phyloP scores from a whole-genome alignment of 2,888 invertebrate genomes.

The Chironomus riparius region DNA sequence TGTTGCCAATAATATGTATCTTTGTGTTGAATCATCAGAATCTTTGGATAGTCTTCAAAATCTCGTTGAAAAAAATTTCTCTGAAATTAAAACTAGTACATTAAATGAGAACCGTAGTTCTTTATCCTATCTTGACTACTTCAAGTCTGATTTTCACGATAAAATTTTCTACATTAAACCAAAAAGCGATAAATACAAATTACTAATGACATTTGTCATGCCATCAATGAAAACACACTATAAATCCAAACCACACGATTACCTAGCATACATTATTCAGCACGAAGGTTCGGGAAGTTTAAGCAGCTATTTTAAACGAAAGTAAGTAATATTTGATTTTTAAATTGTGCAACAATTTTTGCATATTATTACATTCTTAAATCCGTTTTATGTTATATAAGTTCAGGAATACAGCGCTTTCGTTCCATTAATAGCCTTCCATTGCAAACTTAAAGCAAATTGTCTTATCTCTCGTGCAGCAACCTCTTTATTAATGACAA shows the following conservation, averaged over 20 bases:
- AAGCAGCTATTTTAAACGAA: slow-evolving; percentile 65
- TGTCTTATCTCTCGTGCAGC: too few relatives aligned
- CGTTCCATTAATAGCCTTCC: too few relatives aligned
- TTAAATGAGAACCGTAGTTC: too few relatives aligned
- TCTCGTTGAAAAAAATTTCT: slow-evolving; percentile 4
- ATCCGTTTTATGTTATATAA: too few relatives aligned
- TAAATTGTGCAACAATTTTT: too few relatives aligned
- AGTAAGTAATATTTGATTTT: slow-evolving; percentile 42
- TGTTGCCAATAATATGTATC: slow-evolving; percentile 78
- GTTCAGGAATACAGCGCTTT: too few relatives aligned
- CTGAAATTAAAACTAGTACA: neutral
- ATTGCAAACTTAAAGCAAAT: too few relatives aligned
- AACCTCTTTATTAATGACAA: neutral
- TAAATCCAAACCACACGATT: slow-evolving; percentile 48
- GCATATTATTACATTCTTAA: too few relatives aligned
- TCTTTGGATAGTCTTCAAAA: slow-evolving; percentile 40
- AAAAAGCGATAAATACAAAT: slow-evolving; percentile 60
- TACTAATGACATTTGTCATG: slow-evolving; percentile 43
- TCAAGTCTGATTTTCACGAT: slow-evolving; percentile 36
- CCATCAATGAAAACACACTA: slow-evolving; percentile 37
- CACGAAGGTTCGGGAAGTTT: slow-evolving; percentile 81
- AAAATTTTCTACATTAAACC: slow-evolving; percentile 62
- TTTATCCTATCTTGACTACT: slow-evolving; percentile 32
- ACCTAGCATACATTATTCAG: slow-evolving; percentile 69
- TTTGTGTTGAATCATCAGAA: slow-evolving; percentile 62